Conservation (phyloP, 2,888 invertebrate species). For the Mongoloraphidia duomilia region DNA sequence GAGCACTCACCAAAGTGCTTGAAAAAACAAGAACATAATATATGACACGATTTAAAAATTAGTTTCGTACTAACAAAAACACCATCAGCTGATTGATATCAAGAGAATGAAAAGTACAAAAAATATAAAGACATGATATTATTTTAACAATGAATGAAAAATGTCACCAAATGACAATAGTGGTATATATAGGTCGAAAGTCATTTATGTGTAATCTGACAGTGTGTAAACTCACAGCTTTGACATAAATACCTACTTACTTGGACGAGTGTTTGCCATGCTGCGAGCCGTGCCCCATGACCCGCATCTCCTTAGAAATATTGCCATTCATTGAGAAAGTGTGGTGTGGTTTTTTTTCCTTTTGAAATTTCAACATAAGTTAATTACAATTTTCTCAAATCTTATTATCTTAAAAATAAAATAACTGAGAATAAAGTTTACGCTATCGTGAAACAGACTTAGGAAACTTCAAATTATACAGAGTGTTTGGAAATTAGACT, state of each 20-base stretch:
- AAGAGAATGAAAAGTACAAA: too few species aligned
- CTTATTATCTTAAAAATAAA: background rate
- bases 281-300: slow-evolving; percentile 81
- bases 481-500: too few species aligned
- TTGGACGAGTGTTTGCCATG: slow-evolving; percentile 49
- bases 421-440: background rate
- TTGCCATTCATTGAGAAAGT: slow-evolving; percentile 54
- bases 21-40: too few species aligned
- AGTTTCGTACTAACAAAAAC: too few species aligned
- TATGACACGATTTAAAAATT: too few species aligned
- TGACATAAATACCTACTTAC: slow-evolving; percentile 27
- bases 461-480: too few species aligned
- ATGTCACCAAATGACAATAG: too few species aligned
- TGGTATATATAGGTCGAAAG: background rate
- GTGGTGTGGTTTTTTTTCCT: slow-evolving; percentile 51
- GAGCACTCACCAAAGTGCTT: too few species aligned
- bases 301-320: slow-evolving; percentile 75
- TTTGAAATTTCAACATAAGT: slow-evolving; percentile 4
- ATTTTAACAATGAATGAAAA: too few species aligned
- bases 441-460: background rate
- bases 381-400: background rate
- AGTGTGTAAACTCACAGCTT: background rate
- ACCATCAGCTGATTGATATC: too few species aligned
- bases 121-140: too few species aligned
- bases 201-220: too few species aligned